Evolutionary conservation across 2,113 vertebrate genomes (phyloP), one percentile per base, ranked within the genome.

Genomic region (Aptenodytes forsteri): DNA sequence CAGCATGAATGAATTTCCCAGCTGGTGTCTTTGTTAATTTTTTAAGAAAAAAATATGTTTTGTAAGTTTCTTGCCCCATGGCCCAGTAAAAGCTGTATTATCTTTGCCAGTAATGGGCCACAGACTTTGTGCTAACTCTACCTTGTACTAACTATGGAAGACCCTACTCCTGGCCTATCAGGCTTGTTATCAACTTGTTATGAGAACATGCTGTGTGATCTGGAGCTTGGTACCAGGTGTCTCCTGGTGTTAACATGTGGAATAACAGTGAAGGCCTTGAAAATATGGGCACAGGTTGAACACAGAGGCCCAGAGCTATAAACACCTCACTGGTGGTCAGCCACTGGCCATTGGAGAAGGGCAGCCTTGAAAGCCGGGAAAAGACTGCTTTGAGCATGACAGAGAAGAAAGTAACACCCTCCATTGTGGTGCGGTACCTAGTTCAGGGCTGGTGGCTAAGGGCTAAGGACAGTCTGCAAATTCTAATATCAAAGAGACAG

Each of bases 371-470:
- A 32, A 62, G 3, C 11, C 78, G 44, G 19, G 20, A 80, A 72
- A 79, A 72, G 30, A 32, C 34, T 88, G 44, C 11, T 80, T 70
- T 56, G 38, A 71, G 14, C 5, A 49, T 2, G 5, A 22, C 11
- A 76, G 46, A 52, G 29, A 46, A 87, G 6, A 5, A 40, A 76
- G 46, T 65, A 34, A 3, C 14, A 40, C 2, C 4, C 4, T 46
- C 7, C 19, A 29, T 22, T 0, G 1, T 26, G 19, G 11, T 13
- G 15, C 0, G 0, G 8, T 49, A 40, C 10, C 8, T 54, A 21
- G 16, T 72, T 64, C 38, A 72, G 58, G 36, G 36, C n/a, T 73
- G 2, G 1, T n/a, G 55, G 22, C 40, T n/a, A 42, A 58, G 36
- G 62, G 23, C 30, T 66, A 9, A 1, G 2, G 21, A 18, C 17